phyloP scores from a whole-genome alignment of 2,888 invertebrate species.

The Caenorhabditis sp. region DNA sequence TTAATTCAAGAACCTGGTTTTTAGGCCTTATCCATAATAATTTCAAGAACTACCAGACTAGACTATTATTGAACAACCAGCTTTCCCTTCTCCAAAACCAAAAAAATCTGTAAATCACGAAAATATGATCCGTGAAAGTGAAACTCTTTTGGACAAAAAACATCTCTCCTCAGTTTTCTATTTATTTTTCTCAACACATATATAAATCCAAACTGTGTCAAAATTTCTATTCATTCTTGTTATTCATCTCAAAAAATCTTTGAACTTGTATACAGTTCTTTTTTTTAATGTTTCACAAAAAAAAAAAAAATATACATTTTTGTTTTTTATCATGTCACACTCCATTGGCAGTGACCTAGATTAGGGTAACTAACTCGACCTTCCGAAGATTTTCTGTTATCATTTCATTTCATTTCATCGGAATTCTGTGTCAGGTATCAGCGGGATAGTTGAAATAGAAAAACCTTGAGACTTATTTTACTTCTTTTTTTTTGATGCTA shows the following conservation, averaged over 20 bases:
- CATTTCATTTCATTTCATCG: constrained; percentile 8
- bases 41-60: no score
- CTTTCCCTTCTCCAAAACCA: no score
- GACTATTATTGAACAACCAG: no score
- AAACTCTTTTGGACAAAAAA: background rate
- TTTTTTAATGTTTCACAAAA: background rate
- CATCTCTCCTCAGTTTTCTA: background rate
- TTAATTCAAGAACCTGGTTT: no score
- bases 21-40: no score
- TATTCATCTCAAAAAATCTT: background rate
- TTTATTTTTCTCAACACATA: background rate
- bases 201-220: background rate
- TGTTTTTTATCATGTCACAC: constrained; percentile 9
- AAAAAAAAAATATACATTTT: background rate
- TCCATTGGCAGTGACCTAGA: constrained; percentile 45
- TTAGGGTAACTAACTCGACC: constrained; percentile 19
- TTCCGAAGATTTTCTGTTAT: constrained; percentile 11
- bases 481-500: constrained; percentile 5
- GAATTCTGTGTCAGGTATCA: constrained; percentile 30
- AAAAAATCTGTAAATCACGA: background rate
- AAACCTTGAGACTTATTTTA: constrained; percentile 12
- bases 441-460: constrained; percentile 26
- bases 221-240: background rate
- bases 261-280: background rate
- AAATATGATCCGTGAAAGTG: background rate